phyloP scores from a whole-genome alignment of 2,113 vertebrate genomes.

The Tyto alba region DNA sequence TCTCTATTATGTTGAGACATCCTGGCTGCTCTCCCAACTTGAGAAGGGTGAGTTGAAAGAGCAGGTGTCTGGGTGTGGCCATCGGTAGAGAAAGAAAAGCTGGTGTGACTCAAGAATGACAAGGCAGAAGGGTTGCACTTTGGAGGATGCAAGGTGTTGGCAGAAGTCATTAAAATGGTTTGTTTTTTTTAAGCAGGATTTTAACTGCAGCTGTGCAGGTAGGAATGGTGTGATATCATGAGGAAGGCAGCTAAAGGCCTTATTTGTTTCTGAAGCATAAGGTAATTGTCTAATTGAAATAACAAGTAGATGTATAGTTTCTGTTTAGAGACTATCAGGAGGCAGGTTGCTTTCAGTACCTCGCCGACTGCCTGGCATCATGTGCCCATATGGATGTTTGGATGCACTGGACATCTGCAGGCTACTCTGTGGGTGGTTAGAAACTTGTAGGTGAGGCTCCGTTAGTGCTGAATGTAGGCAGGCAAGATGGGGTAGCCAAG shows the following conservation, averaged over 20 bases:
- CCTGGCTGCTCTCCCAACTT: accelerated
- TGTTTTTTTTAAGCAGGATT: not conserved
- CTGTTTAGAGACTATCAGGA: not conserved
- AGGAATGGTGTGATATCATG: not conserved
- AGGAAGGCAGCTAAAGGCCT: not conserved
- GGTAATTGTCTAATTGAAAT: not conserved
- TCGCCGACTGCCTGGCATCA: not conserved
- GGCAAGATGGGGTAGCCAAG: accelerated
- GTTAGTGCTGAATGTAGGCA: not conserved
- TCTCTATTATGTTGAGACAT: accelerated
- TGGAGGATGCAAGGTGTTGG: not conserved
- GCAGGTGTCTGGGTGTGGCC: accelerated
- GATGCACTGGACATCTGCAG: accelerated
- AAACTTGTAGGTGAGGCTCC: not conserved
- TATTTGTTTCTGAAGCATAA: not conserved
- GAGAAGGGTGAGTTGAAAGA: not conserved
- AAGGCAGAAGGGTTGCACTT: not conserved
- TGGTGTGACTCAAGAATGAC: accelerated
- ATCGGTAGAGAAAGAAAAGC: accelerated
- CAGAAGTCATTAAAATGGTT: not conserved
- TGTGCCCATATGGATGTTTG: accelerated
- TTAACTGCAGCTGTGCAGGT: not conserved
- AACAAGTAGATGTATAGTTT: not conserved
- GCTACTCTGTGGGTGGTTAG: not conserved
- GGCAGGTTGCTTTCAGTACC: not conserved